These are phyloP conservation scores for Heteropelma amictum DNA, from an alignment of 2,888 invertebrate species.

Conservation along the genomic window DNA sequence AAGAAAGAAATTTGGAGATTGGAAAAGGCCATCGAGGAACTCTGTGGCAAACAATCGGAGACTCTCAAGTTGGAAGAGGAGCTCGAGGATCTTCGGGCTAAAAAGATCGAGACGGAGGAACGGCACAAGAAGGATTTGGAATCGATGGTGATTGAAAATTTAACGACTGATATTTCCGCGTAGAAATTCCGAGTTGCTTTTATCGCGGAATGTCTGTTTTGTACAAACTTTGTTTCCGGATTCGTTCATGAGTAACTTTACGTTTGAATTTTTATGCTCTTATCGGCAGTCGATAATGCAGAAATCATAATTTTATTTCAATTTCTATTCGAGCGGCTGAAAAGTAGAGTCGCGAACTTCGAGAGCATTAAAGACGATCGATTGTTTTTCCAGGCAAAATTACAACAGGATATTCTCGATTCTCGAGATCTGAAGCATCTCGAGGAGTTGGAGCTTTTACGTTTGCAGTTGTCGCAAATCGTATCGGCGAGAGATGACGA, in stretches of 20 bases:
- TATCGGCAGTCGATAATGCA: too few species aligned
- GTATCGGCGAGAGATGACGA: conserved; percentile 54
- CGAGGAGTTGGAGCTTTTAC: conserved; percentile 62
- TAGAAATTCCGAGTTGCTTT: too few species aligned
- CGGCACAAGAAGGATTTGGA: conserved; percentile 69
- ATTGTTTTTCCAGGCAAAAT: conserved; percentile 60
- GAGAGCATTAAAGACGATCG: neutral
- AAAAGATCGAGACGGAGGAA: conserved; percentile 61
- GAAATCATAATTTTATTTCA: too few species aligned
- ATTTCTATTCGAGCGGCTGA: too few species aligned
- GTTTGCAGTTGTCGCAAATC: conserved; percentile 59
- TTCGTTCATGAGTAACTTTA: too few species aligned
- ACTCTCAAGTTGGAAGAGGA: conserved; percentile 52
- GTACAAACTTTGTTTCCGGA: neutral
- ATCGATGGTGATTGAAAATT: conserved; percentile 63
- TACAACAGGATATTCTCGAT: conserved; percentile 67
- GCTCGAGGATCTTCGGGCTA: conserved; percentile 59
- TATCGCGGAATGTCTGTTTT: too few species aligned
- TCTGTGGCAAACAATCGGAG: conserved; percentile 61
- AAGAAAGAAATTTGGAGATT: conserved; percentile 64
- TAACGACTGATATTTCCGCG: neutral
- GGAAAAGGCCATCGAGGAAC: conserved; percentile 59
- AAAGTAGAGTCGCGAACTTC: too few species aligned
- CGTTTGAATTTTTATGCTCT: too few species aligned
- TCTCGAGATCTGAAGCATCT: conserved; percentile 63